A percentile compares a stretch with the other conserved stretches of the same genome.
These are phyloP conservation scores for Psilopsiagon aymara DNA, from an alignment of 2,113 vertebrate species.

Conservation along the genomic window DNA sequence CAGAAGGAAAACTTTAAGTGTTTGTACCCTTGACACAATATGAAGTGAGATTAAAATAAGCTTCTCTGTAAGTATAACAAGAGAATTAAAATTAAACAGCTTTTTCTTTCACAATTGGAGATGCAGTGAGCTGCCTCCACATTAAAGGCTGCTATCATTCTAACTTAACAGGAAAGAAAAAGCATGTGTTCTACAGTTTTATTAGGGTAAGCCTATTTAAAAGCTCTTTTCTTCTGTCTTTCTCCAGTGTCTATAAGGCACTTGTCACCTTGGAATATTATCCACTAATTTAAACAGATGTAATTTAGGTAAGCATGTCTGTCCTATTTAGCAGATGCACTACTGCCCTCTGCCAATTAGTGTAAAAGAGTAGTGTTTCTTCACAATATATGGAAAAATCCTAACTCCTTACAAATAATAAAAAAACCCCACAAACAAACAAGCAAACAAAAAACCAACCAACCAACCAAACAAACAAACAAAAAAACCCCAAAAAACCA, in stretches of 20 bases:
- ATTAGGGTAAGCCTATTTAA: neutral
- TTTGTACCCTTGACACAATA: constrained; percentile 25
- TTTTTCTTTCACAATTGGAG: neutral
- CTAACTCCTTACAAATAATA: too few relatives aligned
- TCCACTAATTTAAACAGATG: neutral
- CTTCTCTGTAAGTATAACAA: neutral
- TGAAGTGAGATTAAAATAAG: constrained; percentile 12
- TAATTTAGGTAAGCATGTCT: neutral
- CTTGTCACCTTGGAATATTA: neutral
- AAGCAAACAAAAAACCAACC: too few relatives aligned
- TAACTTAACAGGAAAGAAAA: neutral
- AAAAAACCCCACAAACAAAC: too few relatives aligned
- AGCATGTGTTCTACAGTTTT: fast-evolving
- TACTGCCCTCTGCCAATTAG: too few relatives aligned
- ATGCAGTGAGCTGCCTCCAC: neutral
- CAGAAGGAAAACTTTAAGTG: neutral
- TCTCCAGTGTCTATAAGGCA: neutral
- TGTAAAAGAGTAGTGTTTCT: too few relatives aligned
- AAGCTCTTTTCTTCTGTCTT: neutral
- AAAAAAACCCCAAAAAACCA: too few relatives aligned
- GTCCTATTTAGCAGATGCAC: too few relatives aligned
- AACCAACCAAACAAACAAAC: too few relatives aligned
- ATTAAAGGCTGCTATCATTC: neutral
- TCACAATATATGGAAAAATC: too few relatives aligned
- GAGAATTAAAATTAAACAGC: constrained; percentile 28